Evolutionary conservation across 1,140 invertebrate species (phyloP).

Genomic region (Pantala flavescens): DNA sequence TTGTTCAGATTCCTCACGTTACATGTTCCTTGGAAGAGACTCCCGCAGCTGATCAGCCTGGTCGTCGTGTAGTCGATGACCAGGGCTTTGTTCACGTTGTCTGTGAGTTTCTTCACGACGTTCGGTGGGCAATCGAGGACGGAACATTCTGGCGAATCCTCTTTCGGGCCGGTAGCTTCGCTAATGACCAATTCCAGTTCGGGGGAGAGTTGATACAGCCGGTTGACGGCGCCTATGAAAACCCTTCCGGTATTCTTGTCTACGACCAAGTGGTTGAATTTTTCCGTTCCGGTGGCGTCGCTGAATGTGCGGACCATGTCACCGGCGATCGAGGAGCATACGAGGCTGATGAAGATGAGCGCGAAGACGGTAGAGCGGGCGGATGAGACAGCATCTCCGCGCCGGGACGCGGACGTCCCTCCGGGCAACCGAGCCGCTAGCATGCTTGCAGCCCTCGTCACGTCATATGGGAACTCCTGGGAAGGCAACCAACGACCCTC

Average conservation of each 20-base stretch:
- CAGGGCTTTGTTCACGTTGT: conserved; percentile 93
- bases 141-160: conserved; percentile 82
- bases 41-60: conserved; percentile 85
- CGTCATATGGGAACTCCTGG: background rate
- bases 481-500: background rate
- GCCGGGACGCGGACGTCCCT: background rate
- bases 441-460: background rate
- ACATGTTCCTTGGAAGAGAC: conserved; percentile 83
- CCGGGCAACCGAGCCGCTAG: background rate
- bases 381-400: background rate
- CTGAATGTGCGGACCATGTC: conserved; percentile 51
- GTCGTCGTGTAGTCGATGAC: conserved; percentile 87
- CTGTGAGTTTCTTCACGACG: conserved; percentile 57
- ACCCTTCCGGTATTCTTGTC: conserved; percentile 85
- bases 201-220: conserved; percentile 81
- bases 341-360: background rate
- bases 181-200: conserved; percentile 67
- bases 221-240: conserved; percentile 89
- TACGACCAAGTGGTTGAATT: conserved; percentile 78
- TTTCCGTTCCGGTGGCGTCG: conserved; percentile 45
- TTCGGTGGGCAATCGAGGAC: conserved; percentile 68
- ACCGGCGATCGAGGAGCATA: conserved; percentile 26
- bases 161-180: conserved; percentile 77
- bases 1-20: conserved; percentile 79
- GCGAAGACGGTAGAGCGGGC: background rate